Percentiles rank a stretch among this genome's conserved stretches.
Evolutionary conservation across 2,888 invertebrate genomes (phyloP).

Genomic region (Caenorhabditis wallacei): DNA sequence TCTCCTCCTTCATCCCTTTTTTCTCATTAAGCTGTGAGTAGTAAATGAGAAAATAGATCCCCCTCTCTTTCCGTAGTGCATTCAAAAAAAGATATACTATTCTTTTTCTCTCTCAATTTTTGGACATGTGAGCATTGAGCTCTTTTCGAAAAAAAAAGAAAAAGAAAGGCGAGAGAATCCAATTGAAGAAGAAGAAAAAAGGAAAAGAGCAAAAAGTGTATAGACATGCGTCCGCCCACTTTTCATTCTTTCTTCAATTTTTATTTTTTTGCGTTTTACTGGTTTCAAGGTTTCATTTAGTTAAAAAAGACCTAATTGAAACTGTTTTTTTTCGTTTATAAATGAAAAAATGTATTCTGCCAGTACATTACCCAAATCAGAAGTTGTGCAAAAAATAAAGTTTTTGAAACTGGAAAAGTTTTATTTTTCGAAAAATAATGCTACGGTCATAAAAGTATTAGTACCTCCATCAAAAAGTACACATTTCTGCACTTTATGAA

Average conservation of each 20-base stretch:
- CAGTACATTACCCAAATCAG: no score
- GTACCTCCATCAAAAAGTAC: no score
- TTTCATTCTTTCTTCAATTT: slow-evolving; percentile 4
- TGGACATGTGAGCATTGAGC: slow-evolving; percentile 22
- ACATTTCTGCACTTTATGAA: no score
- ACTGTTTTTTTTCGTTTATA: no score
- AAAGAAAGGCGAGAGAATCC: no score
- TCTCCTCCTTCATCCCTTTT: background rate
- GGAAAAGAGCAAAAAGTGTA: slow-evolving; percentile 24
- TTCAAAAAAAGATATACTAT: slow-evolving; percentile 9
- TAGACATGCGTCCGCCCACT: background rate
- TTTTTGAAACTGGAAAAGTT: no score
- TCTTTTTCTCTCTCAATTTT: background rate
- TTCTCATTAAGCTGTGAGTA: slow-evolving; percentile 25
- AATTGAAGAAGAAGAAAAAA: slow-evolving; percentile 3
- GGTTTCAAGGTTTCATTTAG: background rate
- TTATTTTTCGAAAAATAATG: no score
- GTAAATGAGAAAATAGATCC: slow-evolving; percentile 38
- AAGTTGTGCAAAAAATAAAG: no score
- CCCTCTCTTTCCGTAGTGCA: slow-evolving; percentile 1
- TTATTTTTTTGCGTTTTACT: background rate
- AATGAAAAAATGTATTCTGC: no score
- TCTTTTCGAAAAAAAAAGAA: slow-evolving; percentile 6
- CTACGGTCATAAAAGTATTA: no score
- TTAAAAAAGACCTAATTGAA: no score